Evolutionary conservation across 1,140 invertebrate species (phyloP).

Genomic region (Hermatobates lingyangjiaoensis): DNA sequence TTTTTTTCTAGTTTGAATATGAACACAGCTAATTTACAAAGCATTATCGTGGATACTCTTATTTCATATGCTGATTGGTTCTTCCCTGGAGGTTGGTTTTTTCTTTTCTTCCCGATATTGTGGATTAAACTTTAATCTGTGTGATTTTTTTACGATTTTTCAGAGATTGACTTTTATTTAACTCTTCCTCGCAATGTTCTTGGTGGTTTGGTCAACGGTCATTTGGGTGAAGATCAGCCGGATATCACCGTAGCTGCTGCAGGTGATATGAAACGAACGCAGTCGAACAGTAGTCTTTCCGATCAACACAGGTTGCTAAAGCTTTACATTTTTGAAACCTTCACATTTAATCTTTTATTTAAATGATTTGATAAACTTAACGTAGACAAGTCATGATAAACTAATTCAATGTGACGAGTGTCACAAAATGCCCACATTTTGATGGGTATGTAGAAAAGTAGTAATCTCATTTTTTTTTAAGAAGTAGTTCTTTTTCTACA

Average conservation of each 20-base stretch:
- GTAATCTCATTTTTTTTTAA: no score
- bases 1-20: slow-evolving; percentile 51
- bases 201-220: neutral
- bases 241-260: slow-evolving; percentile 2
- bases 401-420: no score
- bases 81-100: slow-evolving; percentile 48
- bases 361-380: no score
- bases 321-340: neutral
- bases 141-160: neutral
- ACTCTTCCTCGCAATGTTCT: slow-evolving; percentile 2
- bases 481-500: no score
- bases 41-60: slow-evolving; percentile 61
- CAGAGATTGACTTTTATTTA: slow-evolving; percentile 19
- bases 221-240: slow-evolving; percentile 5
- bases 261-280: slow-evolving; percentile 35
- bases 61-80: slow-evolving; percentile 73
- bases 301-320: slow-evolving; percentile 19
- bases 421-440: no score
- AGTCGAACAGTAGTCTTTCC: slow-evolving; percentile 41
- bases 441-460: no score
- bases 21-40: slow-evolving; percentile 64
- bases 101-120: no score
- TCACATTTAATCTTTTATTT: no score
- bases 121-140: neutral
- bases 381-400: no score